phyloP scores from a whole-genome alignment of 2,113 vertebrate genomes.

The Trematocara unimaculatum region DNA sequence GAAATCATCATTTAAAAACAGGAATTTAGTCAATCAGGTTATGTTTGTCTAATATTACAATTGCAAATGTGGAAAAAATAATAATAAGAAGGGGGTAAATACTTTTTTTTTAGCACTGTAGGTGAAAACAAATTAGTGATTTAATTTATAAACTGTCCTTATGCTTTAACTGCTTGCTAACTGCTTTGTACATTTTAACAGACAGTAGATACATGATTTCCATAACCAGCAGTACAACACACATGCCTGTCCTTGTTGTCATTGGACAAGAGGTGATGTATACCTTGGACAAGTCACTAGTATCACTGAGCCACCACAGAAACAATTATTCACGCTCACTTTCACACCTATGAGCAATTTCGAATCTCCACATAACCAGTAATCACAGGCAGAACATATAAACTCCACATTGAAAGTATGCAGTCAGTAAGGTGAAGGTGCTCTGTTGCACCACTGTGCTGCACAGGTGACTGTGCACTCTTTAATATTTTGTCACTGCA shows the following conservation, averaged over 20 bases:
- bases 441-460: background rate
- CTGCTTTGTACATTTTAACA: background rate
- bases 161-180: background rate
- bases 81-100: accelerated
- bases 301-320: background rate
- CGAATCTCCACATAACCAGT: background rate
- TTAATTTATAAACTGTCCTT: background rate
- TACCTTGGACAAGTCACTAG: background rate
- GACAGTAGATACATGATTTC: background rate
- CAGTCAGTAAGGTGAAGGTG: background rate
- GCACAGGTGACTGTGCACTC: background rate
- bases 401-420: accelerated
- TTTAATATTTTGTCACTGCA: background rate
- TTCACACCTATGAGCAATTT: background rate
- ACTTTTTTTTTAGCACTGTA: background rate
- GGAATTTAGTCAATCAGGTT: background rate
- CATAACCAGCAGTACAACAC: background rate
- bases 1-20: background rate
- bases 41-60: background rate
- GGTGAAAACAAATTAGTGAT: background rate
- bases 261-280: background rate
- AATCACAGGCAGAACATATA: background rate
- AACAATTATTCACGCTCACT: background rate
- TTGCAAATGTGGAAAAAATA: background rate
- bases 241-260: background rate